Evolutionary conservation across 2,797 vertebrate genomes (phyloP).

Genomic region (Glossophaga mutica): DNA sequence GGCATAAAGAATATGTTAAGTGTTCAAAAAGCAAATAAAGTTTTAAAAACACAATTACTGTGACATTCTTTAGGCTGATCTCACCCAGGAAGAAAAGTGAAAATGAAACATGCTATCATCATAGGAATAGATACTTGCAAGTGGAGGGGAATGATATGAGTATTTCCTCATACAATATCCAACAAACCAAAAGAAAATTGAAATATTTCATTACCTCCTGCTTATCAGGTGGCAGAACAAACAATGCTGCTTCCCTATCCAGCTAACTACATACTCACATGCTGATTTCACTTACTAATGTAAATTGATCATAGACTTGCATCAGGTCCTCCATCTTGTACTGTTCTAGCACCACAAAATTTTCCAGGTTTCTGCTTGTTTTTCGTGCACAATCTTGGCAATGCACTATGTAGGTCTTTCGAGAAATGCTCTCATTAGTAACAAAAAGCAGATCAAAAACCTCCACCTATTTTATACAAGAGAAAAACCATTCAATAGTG

Average conservation of each 20-base stretch:
- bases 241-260: conserved; percentile 72
- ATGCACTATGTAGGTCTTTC: conserved; percentile 95
- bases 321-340: conserved; percentile 97
- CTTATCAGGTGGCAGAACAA: conserved; percentile 52
- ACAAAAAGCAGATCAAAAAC: conserved; percentile 98
- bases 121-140: conserved; percentile 37
- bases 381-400: conserved; percentile 98
- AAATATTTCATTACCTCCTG: conserved; percentile 63
- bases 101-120: conserved; percentile 38
- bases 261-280: conserved; percentile 79
- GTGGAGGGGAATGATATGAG: background rate
- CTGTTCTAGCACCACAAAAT: conserved; percentile 98
- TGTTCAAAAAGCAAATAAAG: conserved; percentile 10
- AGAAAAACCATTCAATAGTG: conserved; percentile 61
- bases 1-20: conserved; percentile 1
- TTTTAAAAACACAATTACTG: conserved; percentile 23
- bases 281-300: conserved; percentile 91
- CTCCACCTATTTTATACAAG: conserved; percentile 89
- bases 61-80: background rate
- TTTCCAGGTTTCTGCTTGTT: conserved; percentile 92
- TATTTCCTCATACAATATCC: background rate
- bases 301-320: conserved; percentile 98
- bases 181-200: conserved; percentile 42
- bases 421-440: conserved; percentile 94
- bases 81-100: conserved; percentile 16